These are phyloP conservation scores for Coptodon bakossiorum DNA, from an alignment of 2,113 vertebrate genomes.

Conservation along the genomic window DNA sequence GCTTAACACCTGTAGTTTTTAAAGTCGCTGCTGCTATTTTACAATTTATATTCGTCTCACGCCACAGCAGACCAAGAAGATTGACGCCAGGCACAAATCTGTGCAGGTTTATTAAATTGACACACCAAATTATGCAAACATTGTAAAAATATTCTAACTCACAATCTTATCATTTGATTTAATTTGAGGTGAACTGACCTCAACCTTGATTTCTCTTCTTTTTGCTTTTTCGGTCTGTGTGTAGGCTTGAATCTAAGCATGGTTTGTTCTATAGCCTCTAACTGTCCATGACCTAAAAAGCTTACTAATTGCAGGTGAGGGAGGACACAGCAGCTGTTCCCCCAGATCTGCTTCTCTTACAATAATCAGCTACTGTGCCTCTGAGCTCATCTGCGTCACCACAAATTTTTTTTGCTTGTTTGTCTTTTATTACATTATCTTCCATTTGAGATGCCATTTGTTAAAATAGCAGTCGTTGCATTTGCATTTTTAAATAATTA, in stretches of 20 bases:
- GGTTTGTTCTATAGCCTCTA: conserved; percentile 38
- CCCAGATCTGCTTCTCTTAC: not conserved
- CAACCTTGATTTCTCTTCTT: not conserved
- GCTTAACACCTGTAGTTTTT: not conserved
- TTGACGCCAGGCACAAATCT: not conserved
- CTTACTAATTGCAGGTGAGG: conserved; percentile 59
- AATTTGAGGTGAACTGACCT: not conserved
- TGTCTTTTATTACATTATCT: not conserved
- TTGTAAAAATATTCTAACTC: not conserved
- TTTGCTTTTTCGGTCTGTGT: not conserved
- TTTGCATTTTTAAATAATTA: not conserved
- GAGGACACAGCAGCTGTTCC: conserved; percentile 50
- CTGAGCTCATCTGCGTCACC: not conserved
- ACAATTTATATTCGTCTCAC: not conserved
- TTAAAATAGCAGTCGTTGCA: not conserved
- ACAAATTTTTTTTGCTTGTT: fast-evolving
- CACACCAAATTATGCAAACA: not conserved
- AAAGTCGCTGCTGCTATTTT: not conserved
- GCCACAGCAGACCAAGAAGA: not conserved
- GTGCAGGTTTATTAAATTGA: not conserved
- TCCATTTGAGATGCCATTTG: not conserved
- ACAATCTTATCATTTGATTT: not conserved
- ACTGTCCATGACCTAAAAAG: conserved; percentile 60
- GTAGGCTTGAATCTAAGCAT: not conserved
- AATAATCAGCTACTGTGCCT: not conserved